phyloP scores from a whole-genome alignment of 2,888 invertebrate species.

The Caenorhabditis uteleia region DNA sequence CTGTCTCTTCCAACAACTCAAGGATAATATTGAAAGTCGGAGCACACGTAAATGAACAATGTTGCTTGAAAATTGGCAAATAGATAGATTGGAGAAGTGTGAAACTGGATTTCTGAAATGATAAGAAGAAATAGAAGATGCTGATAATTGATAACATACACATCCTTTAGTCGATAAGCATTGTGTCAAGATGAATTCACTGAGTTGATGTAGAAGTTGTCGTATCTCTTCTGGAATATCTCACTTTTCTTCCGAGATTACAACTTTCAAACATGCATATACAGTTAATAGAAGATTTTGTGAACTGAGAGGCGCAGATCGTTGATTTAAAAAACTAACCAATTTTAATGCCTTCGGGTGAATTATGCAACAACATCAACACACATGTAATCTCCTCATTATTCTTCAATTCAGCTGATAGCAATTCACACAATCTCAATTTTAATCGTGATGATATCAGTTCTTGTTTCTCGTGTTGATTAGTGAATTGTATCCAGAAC shows the following conservation, averaged over 20 bases:
- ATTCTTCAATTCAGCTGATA: constrained; percentile 3
- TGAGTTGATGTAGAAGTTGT: constrained; percentile 2
- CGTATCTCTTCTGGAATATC: too few species aligned
- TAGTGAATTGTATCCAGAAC: constrained; percentile 21
- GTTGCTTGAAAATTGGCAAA: constrained; percentile 12
- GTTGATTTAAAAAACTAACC: not conserved
- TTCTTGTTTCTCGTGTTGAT: not conserved
- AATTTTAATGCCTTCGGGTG: not conserved
- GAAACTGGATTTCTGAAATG: constrained; percentile 2
- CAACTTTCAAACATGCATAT: too few species aligned
- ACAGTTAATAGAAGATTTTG: too few species aligned
- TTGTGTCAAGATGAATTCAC: constrained; percentile 17
- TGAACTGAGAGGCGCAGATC: too few species aligned
- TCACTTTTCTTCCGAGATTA: too few species aligned
- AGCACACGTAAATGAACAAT: constrained; percentile 8
- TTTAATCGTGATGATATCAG: constrained; percentile 6
- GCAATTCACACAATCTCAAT: constrained; percentile 10
- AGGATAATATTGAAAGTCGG: constrained; percentile 3
- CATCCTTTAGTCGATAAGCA: constrained; percentile 6
- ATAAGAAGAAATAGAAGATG: not conserved
- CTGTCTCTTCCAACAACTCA: not conserved
- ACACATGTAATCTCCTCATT: not conserved
- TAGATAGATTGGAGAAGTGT: constrained; percentile 6
- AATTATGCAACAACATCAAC: constrained; percentile 9
- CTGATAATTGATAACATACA: not conserved